phyloP scores from a whole-genome alignment of 2,113 vertebrate genomes.

The Hydrolagus affinis region DNA sequence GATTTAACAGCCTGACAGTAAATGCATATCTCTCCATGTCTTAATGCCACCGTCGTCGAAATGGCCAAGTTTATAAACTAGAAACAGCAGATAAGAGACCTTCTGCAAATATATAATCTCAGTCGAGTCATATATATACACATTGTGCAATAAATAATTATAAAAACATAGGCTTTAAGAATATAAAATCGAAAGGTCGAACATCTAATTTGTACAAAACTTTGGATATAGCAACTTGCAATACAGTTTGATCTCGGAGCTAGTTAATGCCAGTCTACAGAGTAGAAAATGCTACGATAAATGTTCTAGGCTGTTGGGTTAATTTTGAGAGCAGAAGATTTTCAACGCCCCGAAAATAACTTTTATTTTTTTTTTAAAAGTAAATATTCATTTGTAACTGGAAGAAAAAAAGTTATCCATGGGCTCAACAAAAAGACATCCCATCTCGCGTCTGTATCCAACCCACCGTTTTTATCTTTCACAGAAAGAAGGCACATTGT shows the following conservation, averaged over 20 bases:
- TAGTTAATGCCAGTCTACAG: constrained; percentile 57
- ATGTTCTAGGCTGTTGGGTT: constrained; percentile 36
- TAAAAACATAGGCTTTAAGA: constrained; percentile 98
- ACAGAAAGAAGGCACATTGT: constrained; percentile 33
- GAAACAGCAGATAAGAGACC: constrained; percentile 41
- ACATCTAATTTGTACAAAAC: constrained; percentile 96
- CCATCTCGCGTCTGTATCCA: constrained; percentile 23
- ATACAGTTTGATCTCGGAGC: constrained; percentile 52
- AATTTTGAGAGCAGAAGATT: constrained; percentile 29
- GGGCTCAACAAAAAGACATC: background rate
- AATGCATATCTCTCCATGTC: constrained; percentile 19
- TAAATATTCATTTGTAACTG: constrained; percentile 15
- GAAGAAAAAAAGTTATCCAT: constrained; percentile 22
- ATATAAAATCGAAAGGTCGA: constrained; percentile 97
- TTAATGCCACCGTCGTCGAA: constrained; percentile 3
- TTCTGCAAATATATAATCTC: constrained; percentile 99
- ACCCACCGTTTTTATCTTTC: constrained; percentile 20
- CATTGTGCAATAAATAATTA: constrained; percentile 99
- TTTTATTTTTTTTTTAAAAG: too few species aligned
- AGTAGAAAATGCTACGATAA: constrained; percentile 54
- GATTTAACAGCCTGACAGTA: constrained; percentile 38
- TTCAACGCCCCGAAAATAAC: too few species aligned
- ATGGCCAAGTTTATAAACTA: constrained; percentile 28
- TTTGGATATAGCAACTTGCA: constrained; percentile 87
- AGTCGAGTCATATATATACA: constrained; percentile 99